phyloP scores from a whole-genome alignment of 2,113 vertebrate species.

The Actinemys pallida region DNA sequence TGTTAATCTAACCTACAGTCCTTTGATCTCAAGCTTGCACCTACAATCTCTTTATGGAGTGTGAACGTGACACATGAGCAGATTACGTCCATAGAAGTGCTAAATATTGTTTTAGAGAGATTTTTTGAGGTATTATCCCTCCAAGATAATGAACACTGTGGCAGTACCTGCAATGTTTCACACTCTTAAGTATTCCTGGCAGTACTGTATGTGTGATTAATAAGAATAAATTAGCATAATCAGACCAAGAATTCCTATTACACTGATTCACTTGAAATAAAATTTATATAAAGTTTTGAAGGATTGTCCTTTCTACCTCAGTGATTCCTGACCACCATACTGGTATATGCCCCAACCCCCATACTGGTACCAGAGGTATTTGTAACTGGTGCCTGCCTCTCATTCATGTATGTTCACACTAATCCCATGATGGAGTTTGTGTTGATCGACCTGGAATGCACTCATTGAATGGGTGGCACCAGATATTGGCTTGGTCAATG shows the following conservation, averaged over 20 bases:
- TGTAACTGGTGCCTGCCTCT: not conserved
- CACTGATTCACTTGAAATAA: not conserved
- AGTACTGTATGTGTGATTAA: not conserved
- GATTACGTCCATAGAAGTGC: not conserved
- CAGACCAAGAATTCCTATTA: not conserved
- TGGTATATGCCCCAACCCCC: not conserved
- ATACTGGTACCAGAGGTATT: not conserved
- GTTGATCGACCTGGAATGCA: not conserved
- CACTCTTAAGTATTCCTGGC: not conserved
- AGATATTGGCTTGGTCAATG: not conserved
- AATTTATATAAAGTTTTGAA: not conserved
- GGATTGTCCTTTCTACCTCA: not conserved
- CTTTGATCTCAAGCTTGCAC: not conserved
- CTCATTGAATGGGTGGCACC: not conserved
- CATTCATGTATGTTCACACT: not conserved
- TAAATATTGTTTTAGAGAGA: accelerated
- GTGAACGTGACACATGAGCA: accelerated
- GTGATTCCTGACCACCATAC: not conserved
- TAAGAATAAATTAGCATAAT: not conserved
- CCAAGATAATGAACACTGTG: not conserved
- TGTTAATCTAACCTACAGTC: not conserved
- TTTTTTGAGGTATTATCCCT: not conserved
- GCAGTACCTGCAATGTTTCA: not conserved
- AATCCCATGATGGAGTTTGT: not conserved
- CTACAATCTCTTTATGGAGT: not conserved